Percentiles rank a stretch among this genome's conserved stretches.
phyloP scores from a whole-genome alignment of 2,888 invertebrate genomes.

The Chrysina gloriosa region DNA sequence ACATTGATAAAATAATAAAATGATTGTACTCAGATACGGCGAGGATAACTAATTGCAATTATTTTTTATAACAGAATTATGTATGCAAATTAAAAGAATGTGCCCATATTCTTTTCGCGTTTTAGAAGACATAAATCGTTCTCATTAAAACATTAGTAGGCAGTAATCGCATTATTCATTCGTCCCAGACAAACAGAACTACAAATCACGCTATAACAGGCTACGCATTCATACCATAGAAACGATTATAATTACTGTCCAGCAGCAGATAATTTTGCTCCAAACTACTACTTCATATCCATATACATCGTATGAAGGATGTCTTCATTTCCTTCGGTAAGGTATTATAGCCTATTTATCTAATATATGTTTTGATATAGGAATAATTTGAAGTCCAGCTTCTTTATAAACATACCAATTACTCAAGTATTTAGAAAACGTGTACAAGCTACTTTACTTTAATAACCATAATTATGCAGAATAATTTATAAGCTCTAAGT shows the following conservation, averaged over 20 bases:
- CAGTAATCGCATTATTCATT: not conserved
- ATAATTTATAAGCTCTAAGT: too few species aligned
- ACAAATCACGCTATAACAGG: conserved; percentile 13
- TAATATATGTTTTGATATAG: not conserved
- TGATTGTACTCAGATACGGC: not conserved
- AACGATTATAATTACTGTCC: conserved; percentile 7
- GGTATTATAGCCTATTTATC: not conserved
- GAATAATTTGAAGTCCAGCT: too few species aligned
- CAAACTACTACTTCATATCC: not conserved
- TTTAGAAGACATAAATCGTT: not conserved
- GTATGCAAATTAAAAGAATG: not conserved
- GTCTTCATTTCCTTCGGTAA: not conserved
- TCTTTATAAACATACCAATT: too few species aligned
- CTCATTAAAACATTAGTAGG: conserved; percentile 14
- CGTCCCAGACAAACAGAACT: conserved; percentile 14
- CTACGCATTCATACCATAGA: conserved; percentile 2
- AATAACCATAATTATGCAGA: too few species aligned
- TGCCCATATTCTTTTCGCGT: not conserved
- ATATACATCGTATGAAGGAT: too few species aligned
- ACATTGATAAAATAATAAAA: not conserved
- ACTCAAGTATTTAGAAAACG: too few species aligned
- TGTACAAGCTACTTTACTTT: too few species aligned
- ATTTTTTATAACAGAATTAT: not conserved
- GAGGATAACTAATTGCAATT: not conserved
- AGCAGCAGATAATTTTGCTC: conserved; percentile 6